Conservation (phyloP, 2,113 vertebrate species). For the Urocynchramus pylzowi region DNA sequence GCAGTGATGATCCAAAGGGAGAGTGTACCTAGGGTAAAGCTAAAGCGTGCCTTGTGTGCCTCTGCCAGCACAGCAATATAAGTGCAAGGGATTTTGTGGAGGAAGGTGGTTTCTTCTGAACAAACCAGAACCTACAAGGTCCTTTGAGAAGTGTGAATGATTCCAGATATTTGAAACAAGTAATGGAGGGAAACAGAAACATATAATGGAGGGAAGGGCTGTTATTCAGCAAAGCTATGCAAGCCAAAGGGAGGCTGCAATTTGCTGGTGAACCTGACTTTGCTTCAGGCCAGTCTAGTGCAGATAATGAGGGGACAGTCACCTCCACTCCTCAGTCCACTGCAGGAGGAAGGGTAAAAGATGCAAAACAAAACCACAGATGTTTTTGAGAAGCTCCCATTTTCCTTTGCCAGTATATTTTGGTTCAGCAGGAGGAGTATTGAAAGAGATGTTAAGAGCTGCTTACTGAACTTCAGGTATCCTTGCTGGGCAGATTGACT, state of each 20-base stretch:
- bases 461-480: background rate
- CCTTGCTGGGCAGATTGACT: background rate
- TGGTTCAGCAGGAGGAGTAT: background rate
- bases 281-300: background rate
- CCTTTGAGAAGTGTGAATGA: background rate
- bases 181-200: background rate
- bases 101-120: background rate
- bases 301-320: background rate
- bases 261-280: background rate
- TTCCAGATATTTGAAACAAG: background rate
- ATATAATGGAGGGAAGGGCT: background rate
- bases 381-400: background rate
- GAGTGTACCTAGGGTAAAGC: background rate
- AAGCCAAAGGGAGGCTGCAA: background rate
- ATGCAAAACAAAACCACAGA: background rate
- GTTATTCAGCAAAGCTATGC: background rate
- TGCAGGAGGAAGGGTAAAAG: background rate
- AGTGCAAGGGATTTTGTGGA: background rate
- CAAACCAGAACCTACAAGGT: background rate
- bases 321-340: background rate
- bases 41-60: background rate
- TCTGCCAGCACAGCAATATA: background rate
- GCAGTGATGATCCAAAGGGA: background rate
- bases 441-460: background rate
- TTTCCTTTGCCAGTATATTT: background rate